Evolutionary conservation across 2,797 vertebrate species (phyloP).

Genomic region (Sibirionetta formosa): DNA sequence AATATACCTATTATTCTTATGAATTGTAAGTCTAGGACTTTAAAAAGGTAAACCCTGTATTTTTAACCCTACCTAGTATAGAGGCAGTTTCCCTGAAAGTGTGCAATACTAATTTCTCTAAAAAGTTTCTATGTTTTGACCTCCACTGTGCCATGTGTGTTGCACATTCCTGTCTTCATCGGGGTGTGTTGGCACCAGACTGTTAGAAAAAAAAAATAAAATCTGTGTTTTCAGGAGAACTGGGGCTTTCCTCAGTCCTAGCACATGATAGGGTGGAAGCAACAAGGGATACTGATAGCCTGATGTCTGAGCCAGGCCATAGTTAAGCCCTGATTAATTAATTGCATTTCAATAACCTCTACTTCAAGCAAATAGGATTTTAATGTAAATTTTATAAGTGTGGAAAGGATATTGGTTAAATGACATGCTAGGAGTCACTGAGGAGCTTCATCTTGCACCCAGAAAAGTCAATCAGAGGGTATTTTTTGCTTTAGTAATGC

Average conservation of each 20-base stretch:
- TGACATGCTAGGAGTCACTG: background rate
- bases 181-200: background rate
- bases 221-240: fast-evolving
- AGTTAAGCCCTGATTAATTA: background rate
- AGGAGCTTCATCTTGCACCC: background rate
- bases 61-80: fast-evolving
- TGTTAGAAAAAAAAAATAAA: background rate
- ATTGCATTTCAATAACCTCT: background rate
- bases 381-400: background rate
- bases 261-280: background rate
- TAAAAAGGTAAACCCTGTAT: background rate
- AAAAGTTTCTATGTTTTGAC: fast-evolving
- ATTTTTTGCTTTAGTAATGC: background rate
- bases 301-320: background rate
- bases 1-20: background rate
- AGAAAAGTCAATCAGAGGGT: background rate
- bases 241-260: background rate
- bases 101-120: background rate
- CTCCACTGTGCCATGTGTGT: background rate
- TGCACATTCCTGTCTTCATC: fast-evolving
- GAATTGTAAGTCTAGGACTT: background rate
- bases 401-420: background rate
- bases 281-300: background rate
- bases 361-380: background rate
- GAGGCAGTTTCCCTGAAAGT: background rate